phyloP scores from a whole-genome alignment of 2,888 invertebrate species.

The Eledone cirrhosa region DNA sequence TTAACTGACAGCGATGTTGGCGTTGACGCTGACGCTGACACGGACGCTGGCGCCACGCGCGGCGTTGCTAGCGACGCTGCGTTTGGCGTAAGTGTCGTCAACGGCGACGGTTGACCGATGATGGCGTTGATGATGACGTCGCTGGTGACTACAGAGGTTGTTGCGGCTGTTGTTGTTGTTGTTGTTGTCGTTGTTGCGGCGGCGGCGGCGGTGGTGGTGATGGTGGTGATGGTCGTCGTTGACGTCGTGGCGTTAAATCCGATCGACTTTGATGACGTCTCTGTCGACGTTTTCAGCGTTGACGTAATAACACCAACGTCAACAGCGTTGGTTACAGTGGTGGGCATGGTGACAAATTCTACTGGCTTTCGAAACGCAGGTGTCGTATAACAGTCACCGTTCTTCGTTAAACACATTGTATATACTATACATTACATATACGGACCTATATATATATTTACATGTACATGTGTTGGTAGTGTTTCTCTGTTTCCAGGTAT shows the following conservation, averaged over 20 bases:
- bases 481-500: background rate
- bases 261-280: no score
- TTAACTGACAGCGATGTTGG: background rate
- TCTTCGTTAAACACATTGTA: background rate
- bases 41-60: background rate
- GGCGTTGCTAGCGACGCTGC: background rate
- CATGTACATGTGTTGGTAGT: background rate
- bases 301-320: slow-evolving; percentile 8
- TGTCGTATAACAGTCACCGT: background rate
- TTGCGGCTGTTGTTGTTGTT: background rate
- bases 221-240: background rate
- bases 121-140: background rate
- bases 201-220: background rate
- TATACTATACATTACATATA: background rate
- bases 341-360: background rate
- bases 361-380: background rate
- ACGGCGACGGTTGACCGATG: background rate
- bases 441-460: background rate
- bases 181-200: background rate
- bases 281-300: background rate
- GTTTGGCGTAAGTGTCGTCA: no score
- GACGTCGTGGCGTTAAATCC: no score
- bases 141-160: no score
- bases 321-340: background rate
- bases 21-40: background rate